phyloP scores from a whole-genome alignment of 1,140 invertebrate genomes.

The Diuraphis noxia region DNA sequence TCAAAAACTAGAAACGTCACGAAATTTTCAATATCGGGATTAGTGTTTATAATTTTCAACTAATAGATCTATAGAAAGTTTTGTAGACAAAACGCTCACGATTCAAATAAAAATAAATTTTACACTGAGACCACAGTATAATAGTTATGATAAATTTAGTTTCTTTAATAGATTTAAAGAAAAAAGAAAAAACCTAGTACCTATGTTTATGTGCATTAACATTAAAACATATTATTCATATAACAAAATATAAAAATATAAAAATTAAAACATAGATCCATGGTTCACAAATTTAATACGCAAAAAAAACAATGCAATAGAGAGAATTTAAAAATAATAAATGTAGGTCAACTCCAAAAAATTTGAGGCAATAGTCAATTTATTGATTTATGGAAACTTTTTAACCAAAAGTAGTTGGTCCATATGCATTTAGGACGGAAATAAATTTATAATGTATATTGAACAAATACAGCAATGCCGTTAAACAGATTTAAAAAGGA shows the following conservation, averaged over 20 bases:
- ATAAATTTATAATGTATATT: neutral
- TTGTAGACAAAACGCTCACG: no score
- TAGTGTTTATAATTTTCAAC: no score
- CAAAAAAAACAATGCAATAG: neutral
- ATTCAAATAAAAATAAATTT: neutral
- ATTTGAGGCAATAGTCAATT: neutral
- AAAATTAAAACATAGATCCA: neutral
- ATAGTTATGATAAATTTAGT: neutral
- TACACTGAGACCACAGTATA: neutral
- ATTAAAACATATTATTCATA: neutral
- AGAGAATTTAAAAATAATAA: neutral
- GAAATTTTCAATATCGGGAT: no score
- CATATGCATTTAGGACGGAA: neutral
- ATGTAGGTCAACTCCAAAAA: neutral
- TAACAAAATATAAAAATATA: neutral
- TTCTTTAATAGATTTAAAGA: neutral
- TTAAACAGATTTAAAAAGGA: neutral
- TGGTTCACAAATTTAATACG: neutral
- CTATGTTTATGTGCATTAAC: neutral
- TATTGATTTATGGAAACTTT: neutral
- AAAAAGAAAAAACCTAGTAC: neutral
- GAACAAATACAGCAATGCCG: conserved; percentile 10
- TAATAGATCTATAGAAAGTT: no score
- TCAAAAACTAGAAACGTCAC: no score
- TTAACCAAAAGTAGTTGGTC: neutral